These are phyloP conservation scores for Corvus moneduloides DNA, from an alignment of 2,113 vertebrate genomes.

Conservation along the genomic window DNA sequence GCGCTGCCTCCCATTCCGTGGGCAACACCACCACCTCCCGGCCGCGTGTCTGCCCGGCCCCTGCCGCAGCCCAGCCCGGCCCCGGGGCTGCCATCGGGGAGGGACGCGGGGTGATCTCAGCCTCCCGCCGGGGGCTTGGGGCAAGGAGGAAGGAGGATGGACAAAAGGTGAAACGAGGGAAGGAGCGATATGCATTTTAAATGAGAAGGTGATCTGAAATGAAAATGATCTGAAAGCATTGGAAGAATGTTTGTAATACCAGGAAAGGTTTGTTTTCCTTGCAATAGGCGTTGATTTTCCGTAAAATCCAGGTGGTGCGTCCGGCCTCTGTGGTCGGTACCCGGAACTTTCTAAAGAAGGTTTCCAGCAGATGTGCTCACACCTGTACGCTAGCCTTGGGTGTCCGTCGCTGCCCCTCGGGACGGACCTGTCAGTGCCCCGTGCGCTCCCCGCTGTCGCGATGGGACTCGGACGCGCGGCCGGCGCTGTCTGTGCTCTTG, in stretches of 20 bases:
- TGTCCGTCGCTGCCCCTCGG: fast-evolving
- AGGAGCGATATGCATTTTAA: not conserved
- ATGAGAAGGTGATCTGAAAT: not conserved
- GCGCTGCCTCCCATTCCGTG: not conserved
- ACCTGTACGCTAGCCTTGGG: fast-evolving
- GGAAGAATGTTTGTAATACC: not conserved
- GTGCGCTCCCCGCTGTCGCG: not conserved
- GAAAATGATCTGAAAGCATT: not conserved
- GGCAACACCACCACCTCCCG: slow-evolving; percentile 46
- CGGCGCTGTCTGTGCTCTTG: not conserved
- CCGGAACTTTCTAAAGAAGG: fast-evolving
- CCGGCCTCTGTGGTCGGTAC: not conserved
- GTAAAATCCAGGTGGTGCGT: fast-evolving
- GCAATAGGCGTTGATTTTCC: fast-evolving
- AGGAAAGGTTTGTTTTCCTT: not conserved
- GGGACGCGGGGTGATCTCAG: not conserved
- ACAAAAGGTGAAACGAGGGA: not conserved
- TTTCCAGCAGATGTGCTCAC: fast-evolving
- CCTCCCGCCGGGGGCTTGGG: not conserved
- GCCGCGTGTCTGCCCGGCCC: not conserved
- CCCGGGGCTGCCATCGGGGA: not conserved
- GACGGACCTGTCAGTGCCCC: not conserved
- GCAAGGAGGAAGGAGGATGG: not conserved
- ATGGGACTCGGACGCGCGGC: fast-evolving
- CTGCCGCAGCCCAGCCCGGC: not conserved